Evolutionary conservation across 2,888 invertebrate genomes (phyloP).

Genomic region (Dioctria rufipes): DNA sequence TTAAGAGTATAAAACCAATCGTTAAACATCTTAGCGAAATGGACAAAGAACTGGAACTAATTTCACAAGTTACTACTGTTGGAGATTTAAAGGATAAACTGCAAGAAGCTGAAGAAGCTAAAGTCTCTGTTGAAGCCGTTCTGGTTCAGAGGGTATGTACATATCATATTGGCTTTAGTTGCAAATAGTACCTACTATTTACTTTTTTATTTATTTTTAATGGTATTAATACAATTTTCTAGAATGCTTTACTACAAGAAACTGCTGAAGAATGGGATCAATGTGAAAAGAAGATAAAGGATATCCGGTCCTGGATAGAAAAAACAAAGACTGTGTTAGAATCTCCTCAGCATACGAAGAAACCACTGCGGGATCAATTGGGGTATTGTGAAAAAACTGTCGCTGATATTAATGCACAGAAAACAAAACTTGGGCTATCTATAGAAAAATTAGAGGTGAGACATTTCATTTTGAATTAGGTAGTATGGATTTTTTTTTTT

Average conservation of each 20-base stretch:
- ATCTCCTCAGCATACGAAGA: constrained; percentile 87
- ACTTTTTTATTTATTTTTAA: background rate
- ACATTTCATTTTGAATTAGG: constrained; percentile 58
- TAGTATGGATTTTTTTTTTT: background rate
- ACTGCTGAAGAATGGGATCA: constrained; percentile 96
- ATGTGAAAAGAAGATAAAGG: constrained; percentile 94
- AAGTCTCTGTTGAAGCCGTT: constrained; percentile 87
- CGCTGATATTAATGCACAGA: constrained; percentile 90
- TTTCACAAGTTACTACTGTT: constrained; percentile 86
- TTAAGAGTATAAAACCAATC: constrained; percentile 90
- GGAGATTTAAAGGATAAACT: constrained; percentile 89
- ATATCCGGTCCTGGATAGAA: constrained; percentile 90
- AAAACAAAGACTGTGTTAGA: constrained; percentile 85
- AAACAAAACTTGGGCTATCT: constrained; percentile 89
- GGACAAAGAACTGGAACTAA: constrained; percentile 90
- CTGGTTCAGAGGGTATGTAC: constrained; percentile 86
- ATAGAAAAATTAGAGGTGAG: constrained; percentile 91
- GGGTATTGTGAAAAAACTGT: constrained; percentile 88
- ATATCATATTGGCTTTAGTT: background rate
- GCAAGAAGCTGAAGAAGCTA: constrained; percentile 88
- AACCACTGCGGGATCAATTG: constrained; percentile 89
- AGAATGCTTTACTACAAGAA: constrained; percentile 92
- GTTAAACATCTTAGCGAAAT: constrained; percentile 92
- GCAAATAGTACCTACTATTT: too few relatives aligned
- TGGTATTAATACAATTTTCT: constrained; percentile 56